Evolutionary conservation across 2,113 vertebrate genomes (phyloP).

Genomic region (Ptyas mucosa): DNA sequence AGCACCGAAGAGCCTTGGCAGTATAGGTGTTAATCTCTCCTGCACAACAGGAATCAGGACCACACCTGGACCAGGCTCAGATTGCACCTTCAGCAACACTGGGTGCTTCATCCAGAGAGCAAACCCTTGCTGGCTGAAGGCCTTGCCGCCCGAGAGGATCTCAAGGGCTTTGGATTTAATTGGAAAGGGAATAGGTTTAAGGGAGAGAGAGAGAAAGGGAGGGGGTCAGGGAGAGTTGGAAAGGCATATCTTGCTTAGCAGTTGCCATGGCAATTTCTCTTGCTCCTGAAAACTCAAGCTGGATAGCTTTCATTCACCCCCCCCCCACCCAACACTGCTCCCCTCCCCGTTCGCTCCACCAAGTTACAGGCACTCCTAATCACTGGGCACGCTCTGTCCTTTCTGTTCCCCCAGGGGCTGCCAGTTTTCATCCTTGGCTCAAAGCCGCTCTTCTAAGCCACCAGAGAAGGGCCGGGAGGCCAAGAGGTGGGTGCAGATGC

Average conservation of each 20-base stretch:
- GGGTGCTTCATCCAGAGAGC: neutral
- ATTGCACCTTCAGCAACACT: too few species aligned
- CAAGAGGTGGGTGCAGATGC: neutral
- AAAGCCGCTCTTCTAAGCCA: neutral
- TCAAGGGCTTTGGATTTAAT: neutral
- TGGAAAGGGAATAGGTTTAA: neutral
- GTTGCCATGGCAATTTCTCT: slow-evolving; percentile 46
- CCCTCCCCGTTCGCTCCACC: neutral
- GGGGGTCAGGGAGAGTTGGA: neutral
- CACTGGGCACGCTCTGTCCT: neutral
- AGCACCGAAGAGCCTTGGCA: neutral
- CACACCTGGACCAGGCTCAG: neutral
- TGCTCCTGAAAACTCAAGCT: slow-evolving; percentile 14
- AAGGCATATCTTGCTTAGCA: neutral
- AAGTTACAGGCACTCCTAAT: too few species aligned
- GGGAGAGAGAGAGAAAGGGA: neutral
- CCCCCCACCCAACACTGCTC: neutral
- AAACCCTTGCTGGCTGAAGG: neutral
- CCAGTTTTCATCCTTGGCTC: neutral
- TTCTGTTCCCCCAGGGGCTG: neutral
- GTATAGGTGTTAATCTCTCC: neutral
- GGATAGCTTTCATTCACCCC: neutral
- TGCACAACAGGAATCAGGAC: neutral
- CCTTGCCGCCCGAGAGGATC: neutral
- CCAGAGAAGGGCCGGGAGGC: neutral